Evolutionary conservation across 2,888 invertebrate genomes (phyloP).

Genomic region (Meganola albula): DNA sequence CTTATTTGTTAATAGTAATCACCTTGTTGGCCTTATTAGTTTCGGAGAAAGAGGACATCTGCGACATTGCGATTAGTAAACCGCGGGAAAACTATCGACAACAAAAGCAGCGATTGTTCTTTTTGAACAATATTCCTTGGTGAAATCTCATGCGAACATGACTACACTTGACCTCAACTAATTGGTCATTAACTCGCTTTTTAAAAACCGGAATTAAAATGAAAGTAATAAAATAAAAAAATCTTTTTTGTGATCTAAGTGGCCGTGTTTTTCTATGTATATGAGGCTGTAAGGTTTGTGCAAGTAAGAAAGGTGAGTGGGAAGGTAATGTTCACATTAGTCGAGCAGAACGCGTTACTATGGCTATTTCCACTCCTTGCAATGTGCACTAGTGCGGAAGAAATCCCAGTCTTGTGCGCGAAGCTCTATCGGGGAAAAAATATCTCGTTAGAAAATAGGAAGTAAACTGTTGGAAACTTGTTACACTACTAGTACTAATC

Average conservation of each 20-base stretch:
- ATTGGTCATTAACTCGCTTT: background rate
- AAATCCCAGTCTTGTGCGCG: constrained; percentile 37
- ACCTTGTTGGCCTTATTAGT: constrained; percentile 38
- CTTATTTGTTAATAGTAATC: constrained; percentile 39
- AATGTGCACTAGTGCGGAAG: constrained; percentile 40
- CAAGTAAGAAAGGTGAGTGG: no score
- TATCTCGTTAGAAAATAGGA: constrained; percentile 76
- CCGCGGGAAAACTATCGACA: constrained; percentile 47
- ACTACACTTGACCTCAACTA: constrained; percentile 8
- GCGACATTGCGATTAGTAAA: constrained; percentile 35
- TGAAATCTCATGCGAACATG: no score
- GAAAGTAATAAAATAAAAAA: background rate
- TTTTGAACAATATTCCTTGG: constrained; percentile 16
- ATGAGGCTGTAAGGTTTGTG: background rate
- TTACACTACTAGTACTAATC: constrained; percentile 51
- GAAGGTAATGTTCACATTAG: no score
- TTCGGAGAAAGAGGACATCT: constrained; percentile 19
- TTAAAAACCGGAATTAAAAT: background rate
- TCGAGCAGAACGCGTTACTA: constrained; percentile 30
- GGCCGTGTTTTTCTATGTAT: no score
- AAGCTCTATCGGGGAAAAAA: constrained; percentile 45
- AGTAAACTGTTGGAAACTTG: constrained; percentile 59
- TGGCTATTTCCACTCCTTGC: constrained; percentile 49
- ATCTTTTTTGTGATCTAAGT: background rate
- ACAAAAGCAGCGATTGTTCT: constrained; percentile 38